Evolutionary conservation across 1,140 invertebrate genomes (phyloP), one percentile per base, ranked within the genome.

Genomic region (Lepidurus couesii): DNA sequence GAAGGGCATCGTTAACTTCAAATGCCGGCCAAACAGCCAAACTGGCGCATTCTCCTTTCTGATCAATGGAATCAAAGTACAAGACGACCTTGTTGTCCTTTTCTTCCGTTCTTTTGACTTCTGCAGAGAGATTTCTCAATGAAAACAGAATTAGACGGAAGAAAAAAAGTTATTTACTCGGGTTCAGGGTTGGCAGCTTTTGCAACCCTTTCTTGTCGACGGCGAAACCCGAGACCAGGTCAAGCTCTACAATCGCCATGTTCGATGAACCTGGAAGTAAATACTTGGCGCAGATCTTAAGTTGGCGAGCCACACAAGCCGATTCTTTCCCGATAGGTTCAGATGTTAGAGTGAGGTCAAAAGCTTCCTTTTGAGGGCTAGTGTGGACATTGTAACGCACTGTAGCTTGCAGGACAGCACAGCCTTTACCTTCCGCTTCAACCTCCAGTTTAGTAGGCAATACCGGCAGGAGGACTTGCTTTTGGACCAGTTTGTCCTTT

Each of bases 201-300:
- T 53, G 6, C 11, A 53, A 53, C 10, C 47, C 47, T 0, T 84
- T 81, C 34, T 87, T 87, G 76, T 90, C 88, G 0, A 89, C 87
- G 8, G 86, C 84, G 84, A 88, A 92, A 0, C 90, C 90, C 16
- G 89, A 89, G 13, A 91, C 88, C 85, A 91, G 88, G 21, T 86
- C 84, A 1, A 91, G 84, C 80, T 91, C 90, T n/a, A 91, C 80
- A 2, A 91, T 83, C 78, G 89, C 89, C 90, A 92, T 91, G 82
- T 90, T 90, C 2, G 86, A 86, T 11, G 47, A 53, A 16, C 53
- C 53, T 1, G 53, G 21, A 65, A 65, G 53, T 11, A 65, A 21
- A 21, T 65, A 65, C 53, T 65, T 65, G 53, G 21, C 13, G 53
- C 53, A 65, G 21, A 65, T 65, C 1, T 65, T 21, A 16, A 65